Evolutionary conservation across 2,113 vertebrate genomes (phyloP).

Genomic region (Ahaetulla prasina): DNA sequence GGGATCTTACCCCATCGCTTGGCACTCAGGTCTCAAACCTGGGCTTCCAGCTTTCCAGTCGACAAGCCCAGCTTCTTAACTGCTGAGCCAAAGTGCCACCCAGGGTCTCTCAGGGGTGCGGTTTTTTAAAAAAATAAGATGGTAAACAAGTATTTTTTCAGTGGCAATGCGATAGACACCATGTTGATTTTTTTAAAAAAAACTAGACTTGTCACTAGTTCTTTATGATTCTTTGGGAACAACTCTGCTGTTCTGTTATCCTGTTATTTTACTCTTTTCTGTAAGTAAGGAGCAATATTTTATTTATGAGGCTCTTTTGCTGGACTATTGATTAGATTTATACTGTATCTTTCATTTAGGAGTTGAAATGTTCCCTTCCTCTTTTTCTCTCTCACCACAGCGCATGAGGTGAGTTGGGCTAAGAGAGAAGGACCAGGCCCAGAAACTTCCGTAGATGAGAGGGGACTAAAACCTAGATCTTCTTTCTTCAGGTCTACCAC

Average conservation of each 20-base stretch:
- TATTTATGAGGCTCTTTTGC: background rate
- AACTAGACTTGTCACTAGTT: no score
- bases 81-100: no score
- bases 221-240: no score
- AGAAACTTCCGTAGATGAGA: background rate
- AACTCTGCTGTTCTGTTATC: background rate
- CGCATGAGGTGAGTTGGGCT: background rate
- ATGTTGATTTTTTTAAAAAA: background rate
- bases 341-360: background rate
- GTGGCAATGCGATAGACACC: background rate
- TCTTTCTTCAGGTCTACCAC: background rate
- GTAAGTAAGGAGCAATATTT: background rate
- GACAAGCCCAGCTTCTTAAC: no score
- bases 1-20: no score
- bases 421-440: background rate
- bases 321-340: background rate
- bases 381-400: background rate
- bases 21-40: no score
- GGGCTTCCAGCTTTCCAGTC: no score
- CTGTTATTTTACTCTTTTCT: background rate
- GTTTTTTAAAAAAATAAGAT: background rate
- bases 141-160: background rate
- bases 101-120: background rate
- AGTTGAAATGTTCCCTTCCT: background rate
- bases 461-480: background rate